A percentile compares a stretch with the other conserved stretches of the same genome.
phyloP scores from a whole-genome alignment of 2,113 vertebrate genomes.

The Rafetus swinhoei region DNA sequence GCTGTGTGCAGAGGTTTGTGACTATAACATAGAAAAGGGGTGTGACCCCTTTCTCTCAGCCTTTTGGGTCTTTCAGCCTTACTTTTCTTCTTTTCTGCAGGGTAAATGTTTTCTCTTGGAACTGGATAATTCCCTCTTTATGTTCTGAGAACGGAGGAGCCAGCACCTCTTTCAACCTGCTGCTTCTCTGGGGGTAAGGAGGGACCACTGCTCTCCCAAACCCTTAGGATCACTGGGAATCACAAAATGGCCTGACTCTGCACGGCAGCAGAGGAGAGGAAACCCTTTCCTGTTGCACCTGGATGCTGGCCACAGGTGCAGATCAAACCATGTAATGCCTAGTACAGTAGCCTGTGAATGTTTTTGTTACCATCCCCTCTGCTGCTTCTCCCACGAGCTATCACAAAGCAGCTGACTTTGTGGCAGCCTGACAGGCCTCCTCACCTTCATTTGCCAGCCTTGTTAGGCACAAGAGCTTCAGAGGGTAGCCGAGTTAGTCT shows the following conservation, averaged over 20 bases:
- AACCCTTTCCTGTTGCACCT: background rate
- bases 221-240: background rate
- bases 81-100: background rate
- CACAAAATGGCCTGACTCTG: background rate
- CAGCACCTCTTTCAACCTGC: background rate
- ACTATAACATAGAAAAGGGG: background rate
- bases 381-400: background rate
- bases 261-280: background rate
- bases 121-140: background rate
- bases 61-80: background rate
- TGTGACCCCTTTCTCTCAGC: background rate
- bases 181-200: background rate
- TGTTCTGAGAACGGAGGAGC: background rate
- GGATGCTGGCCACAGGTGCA: background rate
- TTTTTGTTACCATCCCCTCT: background rate
- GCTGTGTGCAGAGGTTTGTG: background rate
- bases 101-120: background rate
- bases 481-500: no score
- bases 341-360: accelerated
- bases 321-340: background rate
- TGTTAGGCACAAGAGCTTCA: background rate
- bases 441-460: background rate
- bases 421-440: background rate
- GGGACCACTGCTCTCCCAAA: accelerated
- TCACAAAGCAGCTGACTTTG: background rate